A percentile compares a stretch with the other conserved stretches of the same genome.
Evolutionary conservation across 92 coral and sea anemone genomes (phyloP).

Genomic region (Palythoa caribaeorum): DNA sequence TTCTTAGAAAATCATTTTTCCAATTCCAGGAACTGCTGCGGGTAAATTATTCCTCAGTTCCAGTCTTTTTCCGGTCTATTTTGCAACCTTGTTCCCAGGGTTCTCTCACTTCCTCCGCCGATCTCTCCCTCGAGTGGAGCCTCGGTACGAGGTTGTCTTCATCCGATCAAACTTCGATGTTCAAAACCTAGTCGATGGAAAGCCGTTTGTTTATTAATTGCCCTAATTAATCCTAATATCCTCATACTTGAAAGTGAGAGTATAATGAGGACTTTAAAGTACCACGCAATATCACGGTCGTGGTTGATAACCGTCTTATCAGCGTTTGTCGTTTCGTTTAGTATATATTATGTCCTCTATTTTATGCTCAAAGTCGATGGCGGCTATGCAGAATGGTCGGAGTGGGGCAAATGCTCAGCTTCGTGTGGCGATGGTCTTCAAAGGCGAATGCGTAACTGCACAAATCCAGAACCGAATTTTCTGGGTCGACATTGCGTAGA

Average conservation of each 20-base stretch:
- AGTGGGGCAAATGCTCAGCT: conserved; percentile 15
- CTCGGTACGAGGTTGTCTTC: too few species aligned
- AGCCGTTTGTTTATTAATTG: too few species aligned
- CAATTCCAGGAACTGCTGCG: not conserved
- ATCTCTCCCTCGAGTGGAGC: too few species aligned
- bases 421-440: conserved; percentile 23
- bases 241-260: too few species aligned
- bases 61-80: not conserved
- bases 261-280: not conserved
- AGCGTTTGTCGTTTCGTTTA: not conserved
- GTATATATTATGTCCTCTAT: not conserved
- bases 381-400: conserved; percentile 36
- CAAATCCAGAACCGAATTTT: conserved; percentile 38
- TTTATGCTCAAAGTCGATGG: conserved; percentile 21
- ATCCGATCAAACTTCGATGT: too few species aligned
- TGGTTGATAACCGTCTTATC: not conserved
- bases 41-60: not conserved
- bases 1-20: not conserved
- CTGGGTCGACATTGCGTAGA: conserved; percentile 34
- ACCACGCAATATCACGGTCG: not conserved
- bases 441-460: conserved; percentile 33
- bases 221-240: too few species aligned
- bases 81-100: not conserved
- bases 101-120: too few species aligned
- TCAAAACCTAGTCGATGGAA: too few species aligned